Percentiles rank a stretch among this genome's conserved stretches.
These are phyloP conservation scores for Talpa occidentalis DNA, from an alignment of 2,113 vertebrate genomes.

Conservation along the genomic window DNA sequence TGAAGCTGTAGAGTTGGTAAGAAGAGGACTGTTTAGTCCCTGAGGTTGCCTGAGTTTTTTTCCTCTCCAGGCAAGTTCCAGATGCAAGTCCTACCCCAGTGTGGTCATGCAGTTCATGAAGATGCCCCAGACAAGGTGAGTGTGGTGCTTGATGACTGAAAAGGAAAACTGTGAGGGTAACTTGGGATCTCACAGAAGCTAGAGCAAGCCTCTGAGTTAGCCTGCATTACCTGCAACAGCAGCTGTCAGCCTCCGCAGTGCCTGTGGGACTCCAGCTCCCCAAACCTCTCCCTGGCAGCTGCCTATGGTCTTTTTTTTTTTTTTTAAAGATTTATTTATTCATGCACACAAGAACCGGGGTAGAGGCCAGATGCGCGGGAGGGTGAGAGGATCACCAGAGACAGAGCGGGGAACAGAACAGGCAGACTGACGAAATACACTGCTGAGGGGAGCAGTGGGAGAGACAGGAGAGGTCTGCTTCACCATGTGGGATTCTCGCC, in stretches of 20 bases:
- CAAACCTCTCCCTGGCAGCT: neutral
- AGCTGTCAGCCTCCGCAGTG: neutral
- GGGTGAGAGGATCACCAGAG: too few species aligned
- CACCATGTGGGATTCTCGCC: too few species aligned
- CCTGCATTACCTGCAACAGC: neutral
- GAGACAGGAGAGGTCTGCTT: too few species aligned
- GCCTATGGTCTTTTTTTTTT: neutral
- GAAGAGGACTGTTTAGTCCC: neutral
- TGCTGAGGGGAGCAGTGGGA: too few species aligned
- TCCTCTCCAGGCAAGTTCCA: slow-evolving; percentile 95
- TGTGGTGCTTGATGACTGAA: neutral
- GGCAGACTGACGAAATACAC: too few species aligned
- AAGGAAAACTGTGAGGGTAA: neutral
- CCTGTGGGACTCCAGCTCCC: neutral
- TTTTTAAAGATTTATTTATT: too few species aligned
- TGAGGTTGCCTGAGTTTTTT: slow-evolving; percentile 55
- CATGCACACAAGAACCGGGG: too few species aligned
- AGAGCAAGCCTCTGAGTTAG: neutral
- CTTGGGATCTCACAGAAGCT: neutral
- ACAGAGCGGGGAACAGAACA: too few species aligned
- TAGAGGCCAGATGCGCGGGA: too few species aligned
- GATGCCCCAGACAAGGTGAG: slow-evolving; percentile 98
- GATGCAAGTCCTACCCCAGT: slow-evolving; percentile 99
- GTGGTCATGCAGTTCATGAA: slow-evolving; percentile 98
- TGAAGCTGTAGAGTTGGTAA: neutral